Percentiles rank a stretch among this genome's conserved stretches.
phyloP scores from a whole-genome alignment of 2,888 invertebrate species.

The Protonemura montana region DNA sequence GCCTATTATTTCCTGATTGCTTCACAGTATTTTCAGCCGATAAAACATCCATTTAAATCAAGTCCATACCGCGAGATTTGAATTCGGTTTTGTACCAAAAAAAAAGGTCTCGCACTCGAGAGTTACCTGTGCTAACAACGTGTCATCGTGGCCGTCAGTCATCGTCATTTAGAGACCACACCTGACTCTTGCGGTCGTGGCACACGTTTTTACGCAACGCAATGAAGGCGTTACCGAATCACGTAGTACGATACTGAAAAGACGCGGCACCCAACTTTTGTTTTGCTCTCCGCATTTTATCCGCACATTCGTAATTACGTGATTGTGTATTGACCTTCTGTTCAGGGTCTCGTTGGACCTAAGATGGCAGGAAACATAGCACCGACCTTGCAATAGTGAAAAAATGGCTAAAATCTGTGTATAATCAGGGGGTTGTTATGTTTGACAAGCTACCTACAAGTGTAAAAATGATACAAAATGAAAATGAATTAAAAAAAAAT shows the following conservation, averaged over 20 bases:
- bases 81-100: neutral
- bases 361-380: neutral
- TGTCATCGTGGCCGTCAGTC: neutral
- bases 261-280: neutral
- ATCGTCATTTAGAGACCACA: neutral
- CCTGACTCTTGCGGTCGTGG: neutral
- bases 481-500: too few species aligned
- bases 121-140: neutral
- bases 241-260: neutral
- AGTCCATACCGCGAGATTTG: neutral
- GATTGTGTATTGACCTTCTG: neutral
- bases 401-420: too few species aligned
- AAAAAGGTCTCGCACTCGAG: neutral
- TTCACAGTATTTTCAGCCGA: neutral
- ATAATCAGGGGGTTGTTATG: too few species aligned
- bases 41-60: neutral
- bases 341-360: neutral
- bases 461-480: too few species aligned
- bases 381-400: too few species aligned
- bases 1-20: slow-evolving; percentile 12
- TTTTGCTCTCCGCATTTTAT: neutral
- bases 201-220: neutral
- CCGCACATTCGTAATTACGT: neutral
- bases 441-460: too few species aligned
- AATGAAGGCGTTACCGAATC: too few species aligned